Evolutionary conservation across 2,797 vertebrate species (phyloP).

Genomic region (Crypturellus tataupa): DNA sequence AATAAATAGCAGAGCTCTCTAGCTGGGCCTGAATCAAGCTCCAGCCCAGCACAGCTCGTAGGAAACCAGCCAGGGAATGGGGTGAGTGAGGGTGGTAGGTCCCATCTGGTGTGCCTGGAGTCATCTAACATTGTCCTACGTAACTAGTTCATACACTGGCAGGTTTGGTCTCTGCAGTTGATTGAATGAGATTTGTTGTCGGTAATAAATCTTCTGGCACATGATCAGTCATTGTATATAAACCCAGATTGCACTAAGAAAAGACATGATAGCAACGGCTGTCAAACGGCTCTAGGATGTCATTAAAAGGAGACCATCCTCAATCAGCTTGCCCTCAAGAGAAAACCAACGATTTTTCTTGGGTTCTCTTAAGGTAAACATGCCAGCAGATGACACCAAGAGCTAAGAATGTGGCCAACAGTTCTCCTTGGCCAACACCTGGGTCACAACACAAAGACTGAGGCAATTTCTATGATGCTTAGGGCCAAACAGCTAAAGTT

Average conservation of each 20-base stretch:
- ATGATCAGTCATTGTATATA: neutral
- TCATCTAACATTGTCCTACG: neutral
- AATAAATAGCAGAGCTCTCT: neutral
- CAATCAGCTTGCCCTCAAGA: neutral
- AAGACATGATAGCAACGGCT: neutral
- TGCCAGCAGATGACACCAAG: neutral
- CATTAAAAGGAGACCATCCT: neutral
- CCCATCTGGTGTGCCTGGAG: slow-evolving; percentile 18
- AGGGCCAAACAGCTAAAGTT: neutral
- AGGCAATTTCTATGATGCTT: neutral
- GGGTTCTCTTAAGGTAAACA: neutral
- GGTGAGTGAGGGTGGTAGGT: neutral
- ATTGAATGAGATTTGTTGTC: slow-evolving; percentile 23
- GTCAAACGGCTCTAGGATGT: neutral
- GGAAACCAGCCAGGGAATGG: neutral
- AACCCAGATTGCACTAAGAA: neutral
- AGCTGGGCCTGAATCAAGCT: neutral
- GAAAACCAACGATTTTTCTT: neutral
- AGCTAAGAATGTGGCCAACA: neutral
- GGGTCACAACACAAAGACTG: neutral
- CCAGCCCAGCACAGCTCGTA: neutral
- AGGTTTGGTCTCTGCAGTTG: neutral
- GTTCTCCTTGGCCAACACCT: neutral
- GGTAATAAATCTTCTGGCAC: slow-evolving; percentile 19
- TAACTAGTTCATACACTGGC: neutral